phyloP scores from a whole-genome alignment of 1,140 invertebrate species.

The Colletes gigas region DNA sequence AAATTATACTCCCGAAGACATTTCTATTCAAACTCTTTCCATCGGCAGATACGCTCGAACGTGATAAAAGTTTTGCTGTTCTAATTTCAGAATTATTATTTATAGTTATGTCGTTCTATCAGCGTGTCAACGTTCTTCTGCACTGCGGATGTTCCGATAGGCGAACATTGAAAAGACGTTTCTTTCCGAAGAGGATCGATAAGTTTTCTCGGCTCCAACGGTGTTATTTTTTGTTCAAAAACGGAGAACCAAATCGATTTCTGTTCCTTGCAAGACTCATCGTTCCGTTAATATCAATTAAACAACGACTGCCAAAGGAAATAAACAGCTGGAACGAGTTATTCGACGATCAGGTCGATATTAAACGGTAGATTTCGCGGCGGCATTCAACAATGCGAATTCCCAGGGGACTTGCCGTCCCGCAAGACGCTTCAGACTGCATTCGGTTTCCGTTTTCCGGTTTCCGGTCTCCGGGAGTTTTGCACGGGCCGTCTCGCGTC shows the following conservation, averaged over 20 bases:
- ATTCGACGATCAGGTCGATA: background rate
- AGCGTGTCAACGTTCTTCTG: background rate
- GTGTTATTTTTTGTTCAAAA: too few relatives aligned
- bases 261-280: too few relatives aligned
- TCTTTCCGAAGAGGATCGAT: background rate
- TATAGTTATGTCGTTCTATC: background rate
- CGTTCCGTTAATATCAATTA: too few relatives aligned
- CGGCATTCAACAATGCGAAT: constrained; percentile 10
- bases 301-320: background rate
- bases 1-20: background rate
- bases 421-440: constrained; percentile 30
- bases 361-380: background rate
- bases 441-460: constrained; percentile 18
- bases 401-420: background rate
- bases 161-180: background rate
- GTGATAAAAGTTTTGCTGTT: too few relatives aligned
- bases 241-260: too few relatives aligned
- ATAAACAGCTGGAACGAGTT: background rate
- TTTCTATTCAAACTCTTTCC: background rate
- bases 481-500: constrained; percentile 11
- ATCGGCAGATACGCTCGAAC: background rate
- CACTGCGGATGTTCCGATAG: background rate
- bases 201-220: too few relatives aligned
- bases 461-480: constrained; percentile 6
- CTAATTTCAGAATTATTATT: background rate